Conservation (phyloP, 2,888 invertebrate genomes). For the Drosophila lacicola region DNA sequence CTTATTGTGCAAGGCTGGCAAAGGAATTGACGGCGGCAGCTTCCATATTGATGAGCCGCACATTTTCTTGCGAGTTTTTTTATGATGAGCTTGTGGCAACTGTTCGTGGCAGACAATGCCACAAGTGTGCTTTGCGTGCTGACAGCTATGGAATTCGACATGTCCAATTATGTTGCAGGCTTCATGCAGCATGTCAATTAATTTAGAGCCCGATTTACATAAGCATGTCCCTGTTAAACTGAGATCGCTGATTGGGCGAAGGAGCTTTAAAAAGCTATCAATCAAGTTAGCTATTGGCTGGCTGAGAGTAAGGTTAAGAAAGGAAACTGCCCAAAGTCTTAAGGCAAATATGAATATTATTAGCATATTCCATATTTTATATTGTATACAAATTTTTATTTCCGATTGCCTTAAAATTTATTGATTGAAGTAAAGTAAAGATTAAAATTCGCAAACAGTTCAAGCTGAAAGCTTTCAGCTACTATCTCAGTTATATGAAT, state of each 20-base stretch:
- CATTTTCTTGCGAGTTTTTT: conserved; percentile 1
- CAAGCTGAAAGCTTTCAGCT: neutral
- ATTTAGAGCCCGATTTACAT: neutral
- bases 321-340: neutral
- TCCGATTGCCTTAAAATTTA: neutral
- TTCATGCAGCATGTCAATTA: conserved; percentile 16
- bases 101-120: conserved; percentile 36
- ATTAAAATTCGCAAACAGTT: too few species aligned
- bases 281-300: too few species aligned
- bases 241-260: neutral
- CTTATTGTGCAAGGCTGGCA: conserved; percentile 75
- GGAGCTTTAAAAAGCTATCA: neutral
- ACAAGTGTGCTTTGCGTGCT: conserved; percentile 46
- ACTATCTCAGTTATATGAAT: neutral
- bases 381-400: too few species aligned
- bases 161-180: conserved; percentile 29
- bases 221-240: neutral
- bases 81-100: conserved; percentile 9
- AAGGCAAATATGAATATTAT: too few species aligned
- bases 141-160: conserved; percentile 16
- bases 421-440: neutral
- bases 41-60: conserved; percentile 30
- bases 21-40: conserved; percentile 8
- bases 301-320: neutral
- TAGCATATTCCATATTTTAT: too few species aligned